A percentile compares a stretch with the other conserved stretches of the same genome.
Conservation (phyloP, 2,888 invertebrate genomes). For the Tanaodytes sp. region DNA sequence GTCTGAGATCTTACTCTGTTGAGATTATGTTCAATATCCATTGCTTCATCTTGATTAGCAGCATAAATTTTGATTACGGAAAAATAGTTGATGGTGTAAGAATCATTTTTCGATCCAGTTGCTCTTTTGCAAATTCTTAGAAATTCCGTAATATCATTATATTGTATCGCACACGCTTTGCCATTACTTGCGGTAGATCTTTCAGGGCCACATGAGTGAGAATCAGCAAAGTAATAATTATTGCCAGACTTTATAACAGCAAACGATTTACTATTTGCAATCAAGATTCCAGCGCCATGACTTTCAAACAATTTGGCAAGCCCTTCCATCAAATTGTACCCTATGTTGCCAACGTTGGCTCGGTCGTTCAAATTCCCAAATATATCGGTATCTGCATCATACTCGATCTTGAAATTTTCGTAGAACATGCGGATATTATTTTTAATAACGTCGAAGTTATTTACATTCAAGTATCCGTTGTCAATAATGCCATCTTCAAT, state of each 20-base stretch:
- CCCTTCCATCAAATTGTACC: conserved; percentile 12
- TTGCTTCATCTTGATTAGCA: no score
- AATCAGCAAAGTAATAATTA: conserved; percentile 18
- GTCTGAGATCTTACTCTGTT: no score
- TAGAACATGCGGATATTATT: conserved; percentile 12
- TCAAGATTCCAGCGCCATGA: conserved; percentile 24
- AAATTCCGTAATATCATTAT: conserved; percentile 9
- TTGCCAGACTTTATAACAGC: conserved; percentile 8
- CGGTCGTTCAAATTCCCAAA: conserved; percentile 13
- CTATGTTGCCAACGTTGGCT: conserved; percentile 7
- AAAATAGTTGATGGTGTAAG: neutral
- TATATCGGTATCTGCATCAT: conserved; percentile 8
- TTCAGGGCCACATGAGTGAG: conserved; percentile 26
- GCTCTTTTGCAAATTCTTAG: neutral
- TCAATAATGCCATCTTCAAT: neutral
- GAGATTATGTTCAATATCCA: no score
- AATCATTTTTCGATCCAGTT: neutral
- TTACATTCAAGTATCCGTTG: conserved; percentile 12
- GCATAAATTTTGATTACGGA: no score
- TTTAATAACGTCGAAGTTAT: conserved; percentile 14
- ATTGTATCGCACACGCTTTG: conserved; percentile 20
- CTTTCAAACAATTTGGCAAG: conserved; percentile 4
- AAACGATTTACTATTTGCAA: conserved; percentile 20
- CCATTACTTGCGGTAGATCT: conserved; percentile 22
- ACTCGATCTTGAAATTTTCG: conserved; percentile 8